Evolutionary conservation across 2,888 invertebrate genomes (phyloP).

Genomic region (Limnephilus rhombicus): DNA sequence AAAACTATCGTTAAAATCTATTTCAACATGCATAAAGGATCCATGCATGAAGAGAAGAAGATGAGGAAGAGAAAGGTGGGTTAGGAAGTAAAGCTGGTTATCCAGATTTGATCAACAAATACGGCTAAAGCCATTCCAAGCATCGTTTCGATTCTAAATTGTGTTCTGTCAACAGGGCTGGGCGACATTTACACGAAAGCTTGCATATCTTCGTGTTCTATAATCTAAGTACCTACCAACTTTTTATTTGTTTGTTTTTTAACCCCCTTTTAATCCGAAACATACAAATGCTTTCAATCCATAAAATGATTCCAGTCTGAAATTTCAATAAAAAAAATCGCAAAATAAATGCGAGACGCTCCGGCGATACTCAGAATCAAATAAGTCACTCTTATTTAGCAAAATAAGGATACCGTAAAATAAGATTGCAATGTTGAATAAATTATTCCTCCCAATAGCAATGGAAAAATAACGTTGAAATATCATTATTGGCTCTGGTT

Average conservation of each 20-base stretch:
- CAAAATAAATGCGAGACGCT: conserved; percentile 1
- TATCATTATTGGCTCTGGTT: background rate
- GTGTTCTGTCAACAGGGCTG: no score
- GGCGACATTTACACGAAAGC: background rate
- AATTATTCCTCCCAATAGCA: background rate
- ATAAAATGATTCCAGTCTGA: background rate
- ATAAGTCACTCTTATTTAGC: conserved; percentile 1
- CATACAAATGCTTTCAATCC: conserved; percentile 13
- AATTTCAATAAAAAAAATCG: background rate
- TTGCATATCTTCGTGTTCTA: background rate
- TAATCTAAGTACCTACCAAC: background rate
- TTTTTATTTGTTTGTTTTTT: background rate
- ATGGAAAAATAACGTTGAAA: background rate
- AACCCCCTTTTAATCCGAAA: conserved; percentile 12
- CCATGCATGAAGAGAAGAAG: no score
- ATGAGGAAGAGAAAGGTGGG: no score
- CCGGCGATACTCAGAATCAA: background rate
- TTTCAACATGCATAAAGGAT: no score
- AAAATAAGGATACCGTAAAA: background rate
- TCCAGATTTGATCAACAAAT: no score
- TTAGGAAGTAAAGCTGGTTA: no score
- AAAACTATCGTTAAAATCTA: no score
- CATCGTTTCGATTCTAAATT: no score
- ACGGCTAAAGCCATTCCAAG: no score
- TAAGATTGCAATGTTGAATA: background rate